phyloP scores from a whole-genome alignment of 1,140 invertebrate genomes.

The Anoplolepis gracilipes region DNA sequence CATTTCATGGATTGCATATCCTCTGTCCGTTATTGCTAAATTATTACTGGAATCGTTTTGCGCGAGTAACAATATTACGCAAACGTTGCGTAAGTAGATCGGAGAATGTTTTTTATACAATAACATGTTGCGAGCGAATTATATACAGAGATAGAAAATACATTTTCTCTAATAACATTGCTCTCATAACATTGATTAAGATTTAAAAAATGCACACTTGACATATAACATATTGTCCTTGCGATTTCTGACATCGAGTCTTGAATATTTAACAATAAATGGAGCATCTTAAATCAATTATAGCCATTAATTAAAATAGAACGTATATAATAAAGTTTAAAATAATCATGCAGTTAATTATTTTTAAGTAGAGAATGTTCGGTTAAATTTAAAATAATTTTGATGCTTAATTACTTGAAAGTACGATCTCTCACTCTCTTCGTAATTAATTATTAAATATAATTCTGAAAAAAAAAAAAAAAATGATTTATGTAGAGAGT shows the following conservation, averaged over 20 bases:
- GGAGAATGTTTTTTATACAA: constrained; percentile 32
- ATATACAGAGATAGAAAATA: background rate
- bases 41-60: constrained; percentile 32
- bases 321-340: background rate
- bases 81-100: constrained; percentile 22
- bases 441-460: constrained; percentile 9
- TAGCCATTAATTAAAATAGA: background rate
- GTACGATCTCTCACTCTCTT: background rate
- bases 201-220: background rate
- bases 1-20: constrained; percentile 2
- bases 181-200: background rate
- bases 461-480: constrained; percentile 18
- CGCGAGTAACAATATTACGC: constrained; percentile 28
- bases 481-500: background rate
- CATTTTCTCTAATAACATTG: background rate
- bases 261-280: background rate
- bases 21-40: constrained; percentile 6
- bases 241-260: background rate
- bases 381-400: constrained; percentile 4
- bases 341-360: background rate
- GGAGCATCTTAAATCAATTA: background rate
- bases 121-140: background rate
- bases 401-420: background rate
- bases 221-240: background rate
- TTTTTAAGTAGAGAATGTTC: constrained; percentile 6